Evolutionary conservation across 2,113 vertebrate species (phyloP), one percentile per base, ranked within the genome.

Genomic region (Coturnix japonica): DNA sequence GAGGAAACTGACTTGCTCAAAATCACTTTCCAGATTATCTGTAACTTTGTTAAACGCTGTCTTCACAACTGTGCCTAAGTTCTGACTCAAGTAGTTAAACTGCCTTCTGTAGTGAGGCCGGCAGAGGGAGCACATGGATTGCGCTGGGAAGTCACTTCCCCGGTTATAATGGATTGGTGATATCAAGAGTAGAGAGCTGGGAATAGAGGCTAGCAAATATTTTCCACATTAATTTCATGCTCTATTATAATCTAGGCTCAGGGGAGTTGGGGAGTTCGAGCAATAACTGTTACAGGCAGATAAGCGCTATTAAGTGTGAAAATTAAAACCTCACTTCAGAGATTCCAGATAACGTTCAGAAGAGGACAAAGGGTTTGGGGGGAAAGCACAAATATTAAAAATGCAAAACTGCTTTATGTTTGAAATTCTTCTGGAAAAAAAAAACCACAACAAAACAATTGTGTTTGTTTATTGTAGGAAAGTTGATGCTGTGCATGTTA

Each of bases 281-380:
- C 79, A 77, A 41, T 87, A 87, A 85, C 60, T 60, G 8, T 82
- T 76, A 85, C 64, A 92, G 67, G 31, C n/a, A 92, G 87, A 87
- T 76, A 85, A 80, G 85, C 26, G 10, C 69, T 64, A 26, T 85
- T 67, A 67, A 89, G 51, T 85, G 65, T 49, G 70, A 81, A 93
- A 91, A 91, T 92, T 78, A 89, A 95, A 91, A 77, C 87, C 60
- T 80, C 82, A 21, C 71, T 39, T 89, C 47, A 39, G 89, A 87
- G 66, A 87, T 91, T 87, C 35, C 43, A 82, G 54, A 53, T 83
- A 87, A 87, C 28, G 19, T 56, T 92, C 2, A 1, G 59, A 87
- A 85, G 43, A 60, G 46, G 91, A n/a, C 31, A 85, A 85, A 76
- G n/a, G 60, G 60, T 31, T 33, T 43, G 17, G 17, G 1, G 0